phyloP scores from a whole-genome alignment of 2,888 invertebrate genomes.

The Iselma pallidipennis region DNA sequence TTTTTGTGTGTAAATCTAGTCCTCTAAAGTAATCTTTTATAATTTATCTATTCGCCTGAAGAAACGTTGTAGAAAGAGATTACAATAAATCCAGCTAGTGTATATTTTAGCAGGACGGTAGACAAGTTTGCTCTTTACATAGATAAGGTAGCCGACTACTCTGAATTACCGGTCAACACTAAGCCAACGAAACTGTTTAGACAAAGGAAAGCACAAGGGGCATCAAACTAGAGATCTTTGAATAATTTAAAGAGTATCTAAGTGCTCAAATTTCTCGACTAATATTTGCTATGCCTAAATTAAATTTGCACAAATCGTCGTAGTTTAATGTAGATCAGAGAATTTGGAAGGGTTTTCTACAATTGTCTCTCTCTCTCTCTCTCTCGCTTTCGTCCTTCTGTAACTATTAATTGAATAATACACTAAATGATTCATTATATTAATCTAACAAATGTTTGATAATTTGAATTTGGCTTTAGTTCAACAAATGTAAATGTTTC shows the following conservation, averaged over 20 bases:
- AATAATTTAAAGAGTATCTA: constrained; percentile 22
- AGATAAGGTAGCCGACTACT: too few relatives aligned
- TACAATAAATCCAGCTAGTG: too few relatives aligned
- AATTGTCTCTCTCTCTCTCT: not conserved
- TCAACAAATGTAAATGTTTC: too few relatives aligned
- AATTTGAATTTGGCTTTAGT: not conserved
- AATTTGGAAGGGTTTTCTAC: not conserved
- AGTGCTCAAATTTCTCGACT: constrained; percentile 25
- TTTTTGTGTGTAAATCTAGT: too few relatives aligned
- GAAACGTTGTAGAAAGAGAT: too few relatives aligned
- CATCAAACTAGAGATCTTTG: constrained; percentile 12
- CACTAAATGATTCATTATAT: not conserved
- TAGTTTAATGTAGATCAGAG: not conserved
- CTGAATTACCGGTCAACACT: constrained; percentile 16
- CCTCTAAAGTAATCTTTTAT: too few relatives aligned
- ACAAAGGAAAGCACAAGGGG: not conserved
- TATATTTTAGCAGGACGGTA: too few relatives aligned
- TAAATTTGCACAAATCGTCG: constrained; percentile 25
- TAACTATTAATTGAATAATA: not conserved
- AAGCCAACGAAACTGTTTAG: too few relatives aligned
- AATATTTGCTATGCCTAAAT: constrained; percentile 26
- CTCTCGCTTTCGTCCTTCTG: too few relatives aligned
- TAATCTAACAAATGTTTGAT: not conserved
- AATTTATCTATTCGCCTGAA: too few relatives aligned
- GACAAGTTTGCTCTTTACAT: too few relatives aligned